Percentiles rank a stretch among this genome's conserved stretches.
These are phyloP conservation scores for Falco cherrug DNA, from an alignment of 2,797 vertebrate species.

Conservation along the genomic window DNA sequence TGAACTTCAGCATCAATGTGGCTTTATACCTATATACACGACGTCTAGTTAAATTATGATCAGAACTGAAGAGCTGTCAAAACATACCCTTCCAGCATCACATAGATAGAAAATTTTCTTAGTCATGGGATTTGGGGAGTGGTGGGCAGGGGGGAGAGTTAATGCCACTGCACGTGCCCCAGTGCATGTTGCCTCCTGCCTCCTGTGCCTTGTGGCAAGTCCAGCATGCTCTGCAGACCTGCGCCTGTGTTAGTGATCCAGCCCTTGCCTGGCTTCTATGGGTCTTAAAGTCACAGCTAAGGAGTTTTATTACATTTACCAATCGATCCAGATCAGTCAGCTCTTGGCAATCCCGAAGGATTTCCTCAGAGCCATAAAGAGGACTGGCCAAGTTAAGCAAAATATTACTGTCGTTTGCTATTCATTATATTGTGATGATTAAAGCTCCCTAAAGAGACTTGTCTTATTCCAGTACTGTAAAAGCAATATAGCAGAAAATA, in stretches of 20 bases:
- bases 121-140: neutral
- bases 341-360: neutral
- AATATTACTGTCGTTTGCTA: neutral
- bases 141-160: accelerated
- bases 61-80: neutral
- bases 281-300: neutral
- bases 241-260: neutral
- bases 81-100: neutral
- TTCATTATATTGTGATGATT: neutral
- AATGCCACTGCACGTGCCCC: too few relatives aligned
- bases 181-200: neutral
- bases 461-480: neutral
- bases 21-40: neutral
- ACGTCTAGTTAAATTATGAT: constrained; percentile 17
- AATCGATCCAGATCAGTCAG: neutral
- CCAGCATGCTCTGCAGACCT: neutral
- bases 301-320: neutral
- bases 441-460: neutral
- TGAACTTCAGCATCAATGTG: neutral
- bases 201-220: neutral
- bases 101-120: neutral
- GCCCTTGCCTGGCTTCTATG: neutral
- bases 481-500: neutral
- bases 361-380: neutral
- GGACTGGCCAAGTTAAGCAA: neutral